phyloP scores from a whole-genome alignment of 2,113 vertebrate species.

The Paracanthobrama guichenoti region DNA sequence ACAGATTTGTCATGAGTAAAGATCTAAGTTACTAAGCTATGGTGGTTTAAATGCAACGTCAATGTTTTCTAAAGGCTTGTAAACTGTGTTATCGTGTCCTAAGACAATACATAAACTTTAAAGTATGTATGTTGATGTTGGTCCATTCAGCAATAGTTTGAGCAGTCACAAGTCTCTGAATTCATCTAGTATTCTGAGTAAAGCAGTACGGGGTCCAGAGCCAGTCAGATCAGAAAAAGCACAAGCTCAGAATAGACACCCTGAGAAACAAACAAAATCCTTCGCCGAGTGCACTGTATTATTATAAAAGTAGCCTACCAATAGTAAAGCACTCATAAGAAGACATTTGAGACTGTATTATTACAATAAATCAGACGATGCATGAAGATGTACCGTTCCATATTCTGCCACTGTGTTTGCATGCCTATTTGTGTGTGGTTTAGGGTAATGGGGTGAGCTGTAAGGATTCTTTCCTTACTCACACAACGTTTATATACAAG shows the following conservation, averaged over 20 bases:
- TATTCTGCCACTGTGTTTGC: slow-evolving; percentile 38
- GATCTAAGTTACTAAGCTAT: not conserved
- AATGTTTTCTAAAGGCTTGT: not conserved
- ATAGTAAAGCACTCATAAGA: slow-evolving; percentile 1
- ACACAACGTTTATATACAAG: slow-evolving; percentile 67
- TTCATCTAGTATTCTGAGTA: slow-evolving; percentile 49
- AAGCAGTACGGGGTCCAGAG: slow-evolving; percentile 48
- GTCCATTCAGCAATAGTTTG: slow-evolving; percentile 20
- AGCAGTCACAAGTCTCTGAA: slow-evolving; percentile 38
- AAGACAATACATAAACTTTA: slow-evolving; percentile 19
- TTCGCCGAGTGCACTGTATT: slow-evolving; percentile 32
- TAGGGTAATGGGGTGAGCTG: slow-evolving; percentile 40
- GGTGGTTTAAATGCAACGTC: not conserved
- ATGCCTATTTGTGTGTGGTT: not conserved
- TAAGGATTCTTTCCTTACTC: slow-evolving; percentile 70
- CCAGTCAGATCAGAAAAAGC: slow-evolving; percentile 49
- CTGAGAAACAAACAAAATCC: slow-evolving; percentile 50
- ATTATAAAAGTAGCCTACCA: slow-evolving; percentile 28
- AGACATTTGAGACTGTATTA: slow-evolving; percentile 6
- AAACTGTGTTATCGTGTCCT: not conserved
- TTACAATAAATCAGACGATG: slow-evolving; percentile 12
- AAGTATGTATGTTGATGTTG: slow-evolving; percentile 40
- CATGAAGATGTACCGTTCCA: slow-evolving; percentile 25
- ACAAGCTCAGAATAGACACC: slow-evolving; percentile 54
- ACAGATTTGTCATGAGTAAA: not conserved